Percentiles rank a stretch among this genome's conserved stretches.
Evolutionary conservation across 2,797 vertebrate species (phyloP).

Genomic region (Falco peregrinus): DNA sequence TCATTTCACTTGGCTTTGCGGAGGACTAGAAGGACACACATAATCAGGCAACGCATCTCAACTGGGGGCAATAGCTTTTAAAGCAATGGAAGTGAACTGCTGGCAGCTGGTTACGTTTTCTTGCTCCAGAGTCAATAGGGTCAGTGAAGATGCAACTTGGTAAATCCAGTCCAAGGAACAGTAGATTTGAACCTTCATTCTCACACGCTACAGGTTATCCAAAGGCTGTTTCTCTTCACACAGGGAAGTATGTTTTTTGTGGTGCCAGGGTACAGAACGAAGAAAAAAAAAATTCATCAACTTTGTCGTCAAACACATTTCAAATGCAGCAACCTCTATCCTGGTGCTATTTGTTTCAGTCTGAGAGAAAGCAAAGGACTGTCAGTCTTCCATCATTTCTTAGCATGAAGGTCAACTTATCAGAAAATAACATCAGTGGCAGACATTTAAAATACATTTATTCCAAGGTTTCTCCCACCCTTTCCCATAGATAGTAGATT

Average conservation of each 20-base stretch:
- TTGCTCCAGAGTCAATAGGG: background rate
- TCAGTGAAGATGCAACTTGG: background rate
- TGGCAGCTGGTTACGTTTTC: background rate
- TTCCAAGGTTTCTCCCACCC: slow-evolving; percentile 68
- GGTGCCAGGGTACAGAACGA: background rate
- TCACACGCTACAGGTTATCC: background rate
- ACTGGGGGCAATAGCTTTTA: background rate
- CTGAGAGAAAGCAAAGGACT: slow-evolving; percentile 43
- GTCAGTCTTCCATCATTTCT: slow-evolving; percentile 65
- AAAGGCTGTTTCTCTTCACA: background rate
- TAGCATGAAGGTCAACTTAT: slow-evolving; percentile 71
- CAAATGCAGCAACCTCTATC: slow-evolving; percentile 29
- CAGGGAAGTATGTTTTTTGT: background rate
- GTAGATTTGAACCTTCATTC: background rate
- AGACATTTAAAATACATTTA: slow-evolving; percentile 73
- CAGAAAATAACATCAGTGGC: slow-evolving; percentile 75
- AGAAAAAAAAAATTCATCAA: slow-evolving; percentile 36
- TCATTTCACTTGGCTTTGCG: background rate
- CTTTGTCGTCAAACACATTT: slow-evolving; percentile 59
- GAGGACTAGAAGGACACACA: background rate
- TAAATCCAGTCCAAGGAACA: background rate
- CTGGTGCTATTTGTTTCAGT: slow-evolving; percentile 44
- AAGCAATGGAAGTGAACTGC: background rate
- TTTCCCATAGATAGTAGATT: slow-evolving; percentile 64
- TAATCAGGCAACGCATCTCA: rapidly evolving